Evolutionary conservation across 2,888 invertebrate species (phyloP).

Genomic region (Leucophora obtusa): DNA sequence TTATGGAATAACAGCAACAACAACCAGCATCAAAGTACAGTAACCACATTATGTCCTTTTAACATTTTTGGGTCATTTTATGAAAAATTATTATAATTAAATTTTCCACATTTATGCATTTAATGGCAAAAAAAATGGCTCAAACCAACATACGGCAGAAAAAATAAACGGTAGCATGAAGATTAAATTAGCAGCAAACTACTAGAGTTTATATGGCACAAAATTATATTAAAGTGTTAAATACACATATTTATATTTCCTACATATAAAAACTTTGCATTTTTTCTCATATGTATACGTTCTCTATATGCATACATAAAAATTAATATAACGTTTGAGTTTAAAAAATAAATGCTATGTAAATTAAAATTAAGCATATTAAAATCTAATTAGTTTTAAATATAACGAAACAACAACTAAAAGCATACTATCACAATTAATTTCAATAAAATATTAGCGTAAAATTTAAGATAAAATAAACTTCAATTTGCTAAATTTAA

Average conservation of each 20-base stretch:
- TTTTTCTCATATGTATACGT: too few species aligned
- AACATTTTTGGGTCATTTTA: slow-evolving; percentile 36
- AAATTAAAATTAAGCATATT: slow-evolving; percentile 14
- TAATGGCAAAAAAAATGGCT: slow-evolving; percentile 15
- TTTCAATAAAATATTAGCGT: neutral
- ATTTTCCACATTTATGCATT: slow-evolving; percentile 57
- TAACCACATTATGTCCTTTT: slow-evolving; percentile 2
- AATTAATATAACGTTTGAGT: too few species aligned
- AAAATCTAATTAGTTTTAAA: slow-evolving; percentile 44
- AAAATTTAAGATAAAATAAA: neutral
- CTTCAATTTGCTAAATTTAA: neutral
- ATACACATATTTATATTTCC: neutral
- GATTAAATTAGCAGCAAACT: slow-evolving; percentile 25
- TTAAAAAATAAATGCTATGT: neutral
- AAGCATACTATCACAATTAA: slow-evolving; percentile 4
- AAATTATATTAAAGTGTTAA: slow-evolving; percentile 29
- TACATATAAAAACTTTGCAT: too few species aligned
- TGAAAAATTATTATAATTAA: slow-evolving; percentile 58
- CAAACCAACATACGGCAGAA: neutral
- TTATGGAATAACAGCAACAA: neutral
- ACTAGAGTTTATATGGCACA: slow-evolving; percentile 3
- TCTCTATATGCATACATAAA: too few species aligned
- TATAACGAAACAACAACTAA: neutral
- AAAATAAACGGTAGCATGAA: neutral
- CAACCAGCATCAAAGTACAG: neutral